Evolutionary conservation across 2,888 invertebrate species (phyloP).

Genomic region (Cryptocephalus primarius): DNA sequence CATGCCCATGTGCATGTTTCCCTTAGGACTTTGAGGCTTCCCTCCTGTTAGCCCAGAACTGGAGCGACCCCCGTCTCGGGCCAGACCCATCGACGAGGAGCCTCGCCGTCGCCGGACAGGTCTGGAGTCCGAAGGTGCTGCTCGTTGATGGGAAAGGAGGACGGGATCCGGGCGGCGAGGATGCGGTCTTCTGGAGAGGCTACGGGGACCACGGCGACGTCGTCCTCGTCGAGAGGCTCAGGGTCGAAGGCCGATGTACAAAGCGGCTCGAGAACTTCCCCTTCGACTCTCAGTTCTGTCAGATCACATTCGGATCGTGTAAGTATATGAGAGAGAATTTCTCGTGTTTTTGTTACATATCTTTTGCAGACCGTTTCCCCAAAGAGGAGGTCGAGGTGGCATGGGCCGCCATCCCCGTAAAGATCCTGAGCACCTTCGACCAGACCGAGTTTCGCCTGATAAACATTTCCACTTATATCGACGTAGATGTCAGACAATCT

Average conservation of each 20-base stretch:
- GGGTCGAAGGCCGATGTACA: conserved; percentile 16
- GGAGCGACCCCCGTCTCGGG: conserved; percentile 23
- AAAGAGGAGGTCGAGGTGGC: conserved; percentile 20
- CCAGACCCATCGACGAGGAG: conserved; percentile 20
- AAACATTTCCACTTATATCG: conserved; percentile 15
- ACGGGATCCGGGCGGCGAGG: conserved; percentile 13
- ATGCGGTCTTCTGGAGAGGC: conserved; percentile 25
- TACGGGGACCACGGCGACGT: conserved; percentile 22
- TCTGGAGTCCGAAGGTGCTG: conserved; percentile 27
- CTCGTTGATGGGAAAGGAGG: conserved; percentile 14
- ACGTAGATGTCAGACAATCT: conserved; percentile 18
- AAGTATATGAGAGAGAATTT: conserved; percentile 5
- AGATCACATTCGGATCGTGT: conserved; percentile 26
- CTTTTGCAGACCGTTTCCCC: conserved; percentile 23
- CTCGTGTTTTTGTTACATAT: not conserved
- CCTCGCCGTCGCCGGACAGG: conserved; percentile 22
- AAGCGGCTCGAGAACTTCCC: conserved; percentile 21
- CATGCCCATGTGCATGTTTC: no score
- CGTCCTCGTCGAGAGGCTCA: conserved; percentile 21
- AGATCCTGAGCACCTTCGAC: conserved; percentile 5
- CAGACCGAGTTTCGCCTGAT: conserved; percentile 18
- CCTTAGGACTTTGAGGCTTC: conserved; percentile 17
- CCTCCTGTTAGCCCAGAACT: conserved; percentile 21
- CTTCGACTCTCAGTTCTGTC: conserved; percentile 24
- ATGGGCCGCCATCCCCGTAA: conserved; percentile 18